Conservation (phyloP, 1,140 invertebrate species). For the Trichonephila clavata region DNA sequence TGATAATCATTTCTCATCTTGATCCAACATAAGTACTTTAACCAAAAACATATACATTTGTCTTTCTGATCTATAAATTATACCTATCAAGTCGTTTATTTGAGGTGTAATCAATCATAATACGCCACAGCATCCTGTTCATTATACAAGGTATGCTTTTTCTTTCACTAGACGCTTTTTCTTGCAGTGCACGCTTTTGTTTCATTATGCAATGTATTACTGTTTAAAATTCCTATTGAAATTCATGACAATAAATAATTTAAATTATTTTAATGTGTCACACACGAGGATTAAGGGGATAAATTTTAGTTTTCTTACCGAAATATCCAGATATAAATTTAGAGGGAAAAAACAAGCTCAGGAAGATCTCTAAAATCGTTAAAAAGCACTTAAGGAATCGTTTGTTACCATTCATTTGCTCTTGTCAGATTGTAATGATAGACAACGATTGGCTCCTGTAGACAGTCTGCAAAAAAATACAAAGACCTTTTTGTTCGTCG, state of each 20-base stretch:
- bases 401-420: slow-evolving; percentile 35
- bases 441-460: background rate
- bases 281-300: background rate
- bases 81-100: background rate
- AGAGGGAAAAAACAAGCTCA: background rate
- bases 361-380: slow-evolving; percentile 42
- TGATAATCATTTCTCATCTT: slow-evolving; percentile 16
- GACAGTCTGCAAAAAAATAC: background rate
- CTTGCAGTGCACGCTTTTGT: background rate
- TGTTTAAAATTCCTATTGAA: slow-evolving; percentile 16
- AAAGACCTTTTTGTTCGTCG: background rate
- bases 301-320: background rate
- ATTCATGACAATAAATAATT: background rate
- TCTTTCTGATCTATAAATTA: background rate
- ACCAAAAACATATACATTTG: slow-evolving; percentile 33
- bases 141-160: slow-evolving; percentile 5
- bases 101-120: background rate
- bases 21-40: slow-evolving; percentile 17
- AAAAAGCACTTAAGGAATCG: slow-evolving; percentile 54
- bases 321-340: background rate
- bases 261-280: background rate
- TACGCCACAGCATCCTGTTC: background rate
- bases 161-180: background rate
- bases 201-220: background rate
- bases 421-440: slow-evolving; percentile 34